These are phyloP conservation scores for Caloenas nicobarica DNA, from an alignment of 2,113 vertebrate genomes.

Conservation along the genomic window DNA sequence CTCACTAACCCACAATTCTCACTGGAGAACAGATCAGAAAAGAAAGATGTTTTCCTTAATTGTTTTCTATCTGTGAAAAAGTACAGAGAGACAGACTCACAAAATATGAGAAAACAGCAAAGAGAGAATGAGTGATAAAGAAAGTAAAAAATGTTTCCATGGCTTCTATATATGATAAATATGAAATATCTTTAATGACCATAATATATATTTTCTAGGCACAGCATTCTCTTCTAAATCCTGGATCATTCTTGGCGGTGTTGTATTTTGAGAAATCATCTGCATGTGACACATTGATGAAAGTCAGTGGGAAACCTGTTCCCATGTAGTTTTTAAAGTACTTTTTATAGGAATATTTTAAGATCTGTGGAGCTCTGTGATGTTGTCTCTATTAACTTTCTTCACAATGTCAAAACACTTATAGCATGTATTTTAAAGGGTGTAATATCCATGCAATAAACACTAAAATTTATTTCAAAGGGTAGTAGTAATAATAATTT, in stretches of 20 bases:
- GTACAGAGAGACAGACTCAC: neutral
- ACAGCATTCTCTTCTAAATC: neutral
- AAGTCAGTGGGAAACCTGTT: neutral
- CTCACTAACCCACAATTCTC: conserved; percentile 9
- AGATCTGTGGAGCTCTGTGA: neutral
- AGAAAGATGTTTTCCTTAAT: conserved; percentile 1
- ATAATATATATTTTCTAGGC: neutral
- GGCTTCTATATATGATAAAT: neutral
- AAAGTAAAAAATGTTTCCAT: neutral
- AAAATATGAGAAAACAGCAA: neutral
- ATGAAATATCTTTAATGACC: neutral
- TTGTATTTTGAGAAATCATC: neutral
- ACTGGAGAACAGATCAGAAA: neutral
- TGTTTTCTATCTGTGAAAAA: neutral
- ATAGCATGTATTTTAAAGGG: neutral
- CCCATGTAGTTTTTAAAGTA: neutral
- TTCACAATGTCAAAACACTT: conserved; percentile 1
- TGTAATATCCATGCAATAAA: conserved; percentile 43
- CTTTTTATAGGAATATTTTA: neutral
- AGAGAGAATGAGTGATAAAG: neutral
- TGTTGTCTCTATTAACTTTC: conserved; percentile 11
- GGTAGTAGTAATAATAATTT: neutral
- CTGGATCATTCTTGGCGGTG: neutral
- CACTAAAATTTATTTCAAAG: neutral
- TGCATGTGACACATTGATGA: neutral